Evolutionary conservation across 1,140 invertebrate species (phyloP), one percentile per base, ranked within the genome.

Genomic region (Aphaenogaster floridana): DNA sequence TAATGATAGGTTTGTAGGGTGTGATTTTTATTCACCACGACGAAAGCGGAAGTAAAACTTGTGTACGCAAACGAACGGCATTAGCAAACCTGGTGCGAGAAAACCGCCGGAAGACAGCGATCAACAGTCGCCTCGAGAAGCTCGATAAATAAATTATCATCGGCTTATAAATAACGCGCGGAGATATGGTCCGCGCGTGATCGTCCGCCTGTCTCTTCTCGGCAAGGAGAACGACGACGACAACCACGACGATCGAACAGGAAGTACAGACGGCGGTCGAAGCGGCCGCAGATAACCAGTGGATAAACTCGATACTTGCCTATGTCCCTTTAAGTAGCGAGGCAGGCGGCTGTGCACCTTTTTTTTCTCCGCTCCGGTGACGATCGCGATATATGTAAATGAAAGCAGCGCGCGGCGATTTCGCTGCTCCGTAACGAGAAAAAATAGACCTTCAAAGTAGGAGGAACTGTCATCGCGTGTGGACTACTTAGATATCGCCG

Each of bases 61-160:
- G 13, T 1, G 13, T 79, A 28, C 13, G 63, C 36, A 39, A 28
- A 68, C 45, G 78, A 34, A 63, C 28, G 71, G 17, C 17, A 57
- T 74, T 48, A 13, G 50, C 17, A 66, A 50, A 50, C 36, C n/a
- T 39, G 61, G 34, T 50, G 45, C 42, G 76, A 48, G 59, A 36
- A 79, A 15, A 79, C 42, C 17, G 59, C 64, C 78, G 64, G 66
- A 81, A 59, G 36, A 71, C 39, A 48, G 13, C 52, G 50, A 71
- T 79, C 76, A 34, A 28, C 48, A 36, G 4, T 81, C 36, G 39
- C 79, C 52, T 54, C 64, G 50, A 57, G 64, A 34, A 52, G 15
- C 21, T 45, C 36, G 63, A 45, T 81, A 71, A 81, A 59, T 81
- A 81, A 81, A 81, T 81, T 71, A 69, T 81, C 66, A 34, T 59